phyloP scores from a whole-genome alignment of 92 coral and sea anemone genomes.

The Ricordea florida region DNA sequence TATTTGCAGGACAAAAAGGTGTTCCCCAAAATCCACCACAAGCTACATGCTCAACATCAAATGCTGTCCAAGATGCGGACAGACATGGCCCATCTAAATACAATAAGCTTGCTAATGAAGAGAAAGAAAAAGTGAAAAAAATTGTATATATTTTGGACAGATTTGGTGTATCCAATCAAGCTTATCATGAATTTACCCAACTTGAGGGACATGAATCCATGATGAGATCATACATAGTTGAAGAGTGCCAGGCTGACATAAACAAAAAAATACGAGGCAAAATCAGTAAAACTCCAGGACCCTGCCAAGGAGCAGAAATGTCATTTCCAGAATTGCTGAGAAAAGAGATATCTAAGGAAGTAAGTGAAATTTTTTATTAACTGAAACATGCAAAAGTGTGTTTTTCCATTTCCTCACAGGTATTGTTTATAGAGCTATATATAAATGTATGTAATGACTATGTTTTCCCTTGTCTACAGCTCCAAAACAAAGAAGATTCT shows the following conservation, averaged over 20 bases:
- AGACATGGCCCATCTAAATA: neutral
- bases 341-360: neutral
- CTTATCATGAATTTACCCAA: neutral
- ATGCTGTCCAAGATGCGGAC: neutral
- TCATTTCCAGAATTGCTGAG: neutral
- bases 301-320: neutral
- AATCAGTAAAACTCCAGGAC: neutral
- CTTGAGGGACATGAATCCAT: neutral
- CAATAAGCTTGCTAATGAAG: neutral
- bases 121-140: neutral
- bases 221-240: neutral
- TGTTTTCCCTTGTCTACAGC: too few relatives aligned
- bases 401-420: neutral
- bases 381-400: neutral
- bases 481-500: too few relatives aligned
- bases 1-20: neutral
- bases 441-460: too few relatives aligned
- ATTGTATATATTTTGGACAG: neutral
- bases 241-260: neutral
- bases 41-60: neutral
- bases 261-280: neutral
- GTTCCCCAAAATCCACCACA: neutral
- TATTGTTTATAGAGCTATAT: neutral
- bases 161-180: neutral
- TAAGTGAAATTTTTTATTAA: neutral